Conservation (phyloP, 2,113 vertebrate genomes). For the Osmerus eperlanus region DNA sequence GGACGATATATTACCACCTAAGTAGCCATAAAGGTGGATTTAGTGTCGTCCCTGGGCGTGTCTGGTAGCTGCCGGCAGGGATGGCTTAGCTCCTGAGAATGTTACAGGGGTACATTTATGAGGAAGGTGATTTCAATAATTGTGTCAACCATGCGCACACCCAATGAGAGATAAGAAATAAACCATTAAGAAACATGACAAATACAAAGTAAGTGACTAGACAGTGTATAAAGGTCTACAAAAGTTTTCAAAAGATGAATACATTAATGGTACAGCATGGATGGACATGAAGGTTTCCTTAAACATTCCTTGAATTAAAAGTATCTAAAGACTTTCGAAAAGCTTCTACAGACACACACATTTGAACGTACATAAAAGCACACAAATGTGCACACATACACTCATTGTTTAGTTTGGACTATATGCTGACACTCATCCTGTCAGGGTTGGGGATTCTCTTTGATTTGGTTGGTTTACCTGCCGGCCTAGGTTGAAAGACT, state of each 20-base stretch:
- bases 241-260: background rate
- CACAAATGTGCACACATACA: too few relatives aligned
- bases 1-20: conserved; percentile 64
- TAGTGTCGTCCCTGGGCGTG: conserved; percentile 35
- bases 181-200: too few relatives aligned
- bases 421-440: conserved; percentile 21
- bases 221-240: background rate
- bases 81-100: conserved; percentile 9
- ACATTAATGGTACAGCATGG: background rate
- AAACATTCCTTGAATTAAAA: background rate
- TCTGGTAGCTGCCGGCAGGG: conserved; percentile 47
- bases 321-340: background rate
- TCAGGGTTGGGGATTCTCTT: conserved; percentile 36
- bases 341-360: background rate
- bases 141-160: too few relatives aligned
- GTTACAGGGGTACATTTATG: background rate
- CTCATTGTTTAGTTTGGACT: conserved; percentile 2
- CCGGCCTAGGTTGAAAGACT: conserved; percentile 57
- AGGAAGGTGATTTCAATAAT: background rate
- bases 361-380: too few relatives aligned
- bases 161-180: too few relatives aligned
- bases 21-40: conserved; percentile 58
- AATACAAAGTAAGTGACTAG: too few relatives aligned
- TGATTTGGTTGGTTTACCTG: conserved; percentile 59
- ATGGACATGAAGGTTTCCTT: background rate